phyloP scores from a whole-genome alignment of 2,797 vertebrate genomes.

The Sphaeramia orbicularis region DNA sequence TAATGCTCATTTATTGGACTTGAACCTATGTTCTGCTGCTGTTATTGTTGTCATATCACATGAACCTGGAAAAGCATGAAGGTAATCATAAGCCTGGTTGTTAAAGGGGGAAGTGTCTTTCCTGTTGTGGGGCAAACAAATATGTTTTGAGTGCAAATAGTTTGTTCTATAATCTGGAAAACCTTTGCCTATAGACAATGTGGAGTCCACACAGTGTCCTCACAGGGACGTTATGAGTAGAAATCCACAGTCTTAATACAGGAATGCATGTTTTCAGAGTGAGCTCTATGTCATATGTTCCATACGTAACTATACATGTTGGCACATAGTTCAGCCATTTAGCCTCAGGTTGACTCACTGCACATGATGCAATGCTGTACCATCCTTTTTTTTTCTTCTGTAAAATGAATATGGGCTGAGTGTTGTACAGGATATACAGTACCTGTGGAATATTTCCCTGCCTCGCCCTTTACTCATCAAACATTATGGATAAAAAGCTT shows the following conservation, averaged over 20 bases:
- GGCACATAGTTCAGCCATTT: background rate
- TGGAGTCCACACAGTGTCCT: no score
- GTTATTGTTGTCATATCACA: no score
- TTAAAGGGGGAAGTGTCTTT: background rate
- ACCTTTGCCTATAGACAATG: background rate
- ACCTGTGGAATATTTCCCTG: constrained; percentile 10
- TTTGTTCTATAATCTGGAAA: background rate
- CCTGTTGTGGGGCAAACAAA: constrained; percentile 8
- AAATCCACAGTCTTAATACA: no score
- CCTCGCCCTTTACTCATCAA: constrained; percentile 32
- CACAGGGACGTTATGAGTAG: no score
- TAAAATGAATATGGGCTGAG: constrained; percentile 15
- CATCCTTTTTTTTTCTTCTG: background rate
- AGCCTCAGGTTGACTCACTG: background rate
- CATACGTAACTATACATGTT: background rate
- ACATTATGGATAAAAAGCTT: constrained; percentile 16
- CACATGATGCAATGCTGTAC: constrained; percentile 1
- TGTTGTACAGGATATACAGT: background rate
- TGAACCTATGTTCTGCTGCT: no score
- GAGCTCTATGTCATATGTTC: background rate
- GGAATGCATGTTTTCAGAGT: background rate
- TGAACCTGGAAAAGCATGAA: background rate
- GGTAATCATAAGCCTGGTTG: no score
- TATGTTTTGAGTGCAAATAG: constrained; percentile 8
- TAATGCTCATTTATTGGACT: no score